Base-by-base conservation (phyloP, 2,888 invertebrate genomes). In the Acrobasis consociella region DNA sequence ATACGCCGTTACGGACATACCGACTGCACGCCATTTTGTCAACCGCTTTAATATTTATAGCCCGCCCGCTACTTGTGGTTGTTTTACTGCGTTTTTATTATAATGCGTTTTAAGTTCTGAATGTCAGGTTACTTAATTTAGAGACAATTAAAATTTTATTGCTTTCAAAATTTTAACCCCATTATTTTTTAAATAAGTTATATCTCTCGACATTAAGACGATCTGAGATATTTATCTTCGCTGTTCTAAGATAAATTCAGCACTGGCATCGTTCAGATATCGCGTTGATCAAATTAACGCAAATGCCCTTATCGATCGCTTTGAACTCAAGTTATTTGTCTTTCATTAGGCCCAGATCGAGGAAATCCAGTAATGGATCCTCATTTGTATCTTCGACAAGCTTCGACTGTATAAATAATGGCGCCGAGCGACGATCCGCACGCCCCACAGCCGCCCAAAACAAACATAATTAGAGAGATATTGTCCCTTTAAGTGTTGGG, bases 351-450 rank as follows among this genome's bases (percentile, higher is more conserved):
- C 80, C 76, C 82, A 82, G 81, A 87, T 86, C 86, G 87, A 83
- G 83, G 84, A 87, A 85, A 87, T 86, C 83, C 84, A 76, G 85
- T 87, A 85, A 86, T 86, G 86, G 86, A 86, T 83, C 81, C 84
- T 86, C 87, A 87, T 89, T 88, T 87, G 84, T 87, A 86, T 85
- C 85, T 82, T 82, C 78, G 77, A 76, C 83, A 87, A 86, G 85
- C 85, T 82, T 82, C 78, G 77, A 76, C 83, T 86, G 81, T 83
- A 83, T 86, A 87, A 87, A 87, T 87, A 87, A 85, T 83, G 83
- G 81, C 74, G 76, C 65, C 69, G 77, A 76, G 78, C 77, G 81
- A 77, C 82, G 76, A 77, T 76, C 75, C 72, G 76, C 73, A 75
- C 80, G 76, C 74, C 74, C 76, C 76, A 67, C 73, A 72, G 75